Evolutionary conservation across 2,888 invertebrate species (phyloP), one percentile per base, ranked within the genome.

Genomic region (Philopedon plagiatum): DNA sequence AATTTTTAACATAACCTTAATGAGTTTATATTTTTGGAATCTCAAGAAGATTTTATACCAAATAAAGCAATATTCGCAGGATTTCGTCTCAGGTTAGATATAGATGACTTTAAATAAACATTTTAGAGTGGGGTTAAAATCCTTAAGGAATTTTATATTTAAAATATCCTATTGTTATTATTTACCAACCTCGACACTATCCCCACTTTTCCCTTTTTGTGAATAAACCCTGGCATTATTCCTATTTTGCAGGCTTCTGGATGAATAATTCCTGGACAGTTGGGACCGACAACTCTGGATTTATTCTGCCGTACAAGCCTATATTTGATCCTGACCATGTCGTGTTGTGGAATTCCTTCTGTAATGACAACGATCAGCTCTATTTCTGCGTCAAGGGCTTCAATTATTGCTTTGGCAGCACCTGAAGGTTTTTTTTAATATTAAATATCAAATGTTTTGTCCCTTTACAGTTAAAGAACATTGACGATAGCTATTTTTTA

Each of bases 251-350:
- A 95, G 87, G 91, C 85, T 77, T 88, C 89, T 4, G 91, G 90
- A 29, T 91, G 91, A 80, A 95, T 94, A 75, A 95, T 91, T 76
- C 83, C 94, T 7, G 94, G 94, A 84, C 94, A 95, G 83, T 95
- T 95, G 2, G 94, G 95, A 0, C 95, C 94, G 77, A 95, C 89
- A 9, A 95, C 86, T 76, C 94, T 87, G 1, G 92, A 91, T 83
- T 93, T 93, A 79, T 85, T 87, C 83, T 94, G 93, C 78, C 87
- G 83, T 0, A 88, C 75, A 18, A 92, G 85, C 37, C 69, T 41
- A 75, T 90, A 87, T 82, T 93, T 93, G 5, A 95, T 92, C 80
- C 89, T 88, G 9, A 94, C 94, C 94, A 95, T 95, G 81, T 95
- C 94, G 79, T 93, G 91, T 80, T 93, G 78, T 0, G 81, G 82